Base-by-base conservation (phyloP, 2,113 vertebrate species). In the Scatophagus argus region DNA sequence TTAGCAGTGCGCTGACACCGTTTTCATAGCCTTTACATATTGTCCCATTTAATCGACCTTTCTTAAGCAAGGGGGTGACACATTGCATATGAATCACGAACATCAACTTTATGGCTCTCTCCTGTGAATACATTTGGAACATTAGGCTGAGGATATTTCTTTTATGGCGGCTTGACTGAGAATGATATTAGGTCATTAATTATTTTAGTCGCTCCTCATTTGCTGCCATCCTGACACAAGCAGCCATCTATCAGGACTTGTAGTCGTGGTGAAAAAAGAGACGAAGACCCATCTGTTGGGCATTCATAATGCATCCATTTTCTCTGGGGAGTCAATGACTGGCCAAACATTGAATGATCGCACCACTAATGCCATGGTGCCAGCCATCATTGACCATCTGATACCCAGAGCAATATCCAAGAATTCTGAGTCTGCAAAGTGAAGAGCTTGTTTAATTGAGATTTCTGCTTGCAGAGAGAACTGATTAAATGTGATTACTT, bases 301-400 rank as follows among this genome's bases (percentile, higher is more conserved):
- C 64, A 85, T 83, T 83, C 89, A 81, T 73, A 76, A 85, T 44
- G 61, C 65, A 81, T 71, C 70, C 71, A 79, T 83, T 77, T 77
- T 77, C 85, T 82, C 77, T 7, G 13, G 81, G 79, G 85, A 83
- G 71, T 84, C 23, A 55, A 49, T 82, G 84, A 74, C 85, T 78
- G 79, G 80, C 88, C 84, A 86, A 88, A 88, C 80, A 79, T 10
- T 88, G 82, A 87, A 64, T 65, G 79, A 88, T 89, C 56, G 51
- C 80, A 76, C 78, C 64, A 73, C 67, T 80, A 77, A 86, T 66
- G 72, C 60, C 65, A 21, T 21, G 71, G 79, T 74, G 80, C 70
- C 82, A 88, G 51, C 49, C 46, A 79, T 77, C 84, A 74, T 8
- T 84, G 83, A 88, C 89, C 89, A 93, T 91, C 88, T 90, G 87